A percentile compares a stretch with the other conserved stretches of the same genome.
Conservation (phyloP, 1,140 invertebrate species). For the Drosophila jambulina region DNA sequence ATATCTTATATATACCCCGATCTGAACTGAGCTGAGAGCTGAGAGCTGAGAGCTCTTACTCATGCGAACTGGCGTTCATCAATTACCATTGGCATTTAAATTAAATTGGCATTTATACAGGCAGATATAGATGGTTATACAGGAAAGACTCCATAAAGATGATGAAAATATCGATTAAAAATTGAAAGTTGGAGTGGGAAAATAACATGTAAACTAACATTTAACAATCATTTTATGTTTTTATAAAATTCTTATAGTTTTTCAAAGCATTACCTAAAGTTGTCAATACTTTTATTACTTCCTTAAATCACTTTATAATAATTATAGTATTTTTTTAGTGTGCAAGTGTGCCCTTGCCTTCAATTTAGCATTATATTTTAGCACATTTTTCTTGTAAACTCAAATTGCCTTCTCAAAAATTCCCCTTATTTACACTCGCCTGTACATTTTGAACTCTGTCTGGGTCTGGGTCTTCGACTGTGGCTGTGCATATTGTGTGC, state of each 20-base stretch:
- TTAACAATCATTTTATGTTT: neutral
- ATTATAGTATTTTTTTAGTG: too few relatives aligned
- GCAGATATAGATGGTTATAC: slow-evolving; percentile 17
- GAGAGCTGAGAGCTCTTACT: slow-evolving; percentile 33
- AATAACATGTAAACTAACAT: neutral
- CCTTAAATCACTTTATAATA: too few relatives aligned
- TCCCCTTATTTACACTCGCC: neutral
- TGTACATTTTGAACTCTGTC: slow-evolving; percentile 70
- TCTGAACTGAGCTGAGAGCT: slow-evolving; percentile 2
- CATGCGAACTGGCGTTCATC: slow-evolving; percentile 47
- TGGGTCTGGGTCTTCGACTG: slow-evolving; percentile 29
- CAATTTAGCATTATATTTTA: too few relatives aligned
- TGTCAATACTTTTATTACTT: too few relatives aligned
- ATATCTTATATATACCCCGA: neutral
- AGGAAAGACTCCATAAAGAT: neutral
- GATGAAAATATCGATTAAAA: neutral
- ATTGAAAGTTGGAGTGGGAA: neutral
- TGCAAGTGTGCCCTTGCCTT: too few relatives aligned
- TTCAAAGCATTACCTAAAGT: neutral
- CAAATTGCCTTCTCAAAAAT: neutral
- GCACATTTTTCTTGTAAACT: neutral
- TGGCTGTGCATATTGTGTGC: slow-evolving; percentile 73
- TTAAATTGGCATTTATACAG: slow-evolving; percentile 76
- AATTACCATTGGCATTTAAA: slow-evolving; percentile 75
- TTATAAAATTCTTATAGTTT: neutral